Percentiles rank a stretch among this genome's conserved stretches.
Evolutionary conservation across 1,140 invertebrate species (phyloP).

Genomic region (Bradynema listronoti): DNA sequence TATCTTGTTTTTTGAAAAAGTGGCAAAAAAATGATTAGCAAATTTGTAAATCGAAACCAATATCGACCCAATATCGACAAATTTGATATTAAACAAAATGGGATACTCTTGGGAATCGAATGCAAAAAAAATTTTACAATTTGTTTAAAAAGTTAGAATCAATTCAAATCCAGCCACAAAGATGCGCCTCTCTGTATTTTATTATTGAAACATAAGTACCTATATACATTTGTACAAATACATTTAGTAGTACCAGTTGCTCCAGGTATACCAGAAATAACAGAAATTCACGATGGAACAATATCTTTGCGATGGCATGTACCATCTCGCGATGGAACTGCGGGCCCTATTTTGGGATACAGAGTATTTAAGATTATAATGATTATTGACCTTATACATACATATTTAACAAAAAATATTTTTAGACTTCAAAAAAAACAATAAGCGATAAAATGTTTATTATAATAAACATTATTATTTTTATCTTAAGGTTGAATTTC

Average conservation of each 20-base stretch:
- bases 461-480: background rate
- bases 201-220: no score
- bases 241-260: slow-evolving; percentile 38
- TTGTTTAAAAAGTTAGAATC: no score
- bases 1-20: no score
- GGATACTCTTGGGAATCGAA: no score
- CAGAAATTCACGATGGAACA: slow-evolving; percentile 35
- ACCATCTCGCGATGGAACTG: slow-evolving; percentile 33
- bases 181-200: no score
- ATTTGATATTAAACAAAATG: no score
- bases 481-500: slow-evolving; percentile 34
- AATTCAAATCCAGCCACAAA: no score
- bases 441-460: background rate
- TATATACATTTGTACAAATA: no score
- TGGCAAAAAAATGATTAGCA: no score
- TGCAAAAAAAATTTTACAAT: no score
- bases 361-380: slow-evolving; percentile 21
- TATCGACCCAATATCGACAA: no score
- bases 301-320: slow-evolving; percentile 45
- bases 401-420: background rate
- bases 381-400: background rate
- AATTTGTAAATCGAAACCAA: no score
- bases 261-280: slow-evolving; percentile 49
- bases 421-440: background rate
- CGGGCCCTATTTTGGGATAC: slow-evolving; percentile 45